Percentiles rank a stretch among this genome's conserved stretches.
phyloP scores from a whole-genome alignment of 2,113 vertebrate genomes.

The Grammomys surdaster region DNA sequence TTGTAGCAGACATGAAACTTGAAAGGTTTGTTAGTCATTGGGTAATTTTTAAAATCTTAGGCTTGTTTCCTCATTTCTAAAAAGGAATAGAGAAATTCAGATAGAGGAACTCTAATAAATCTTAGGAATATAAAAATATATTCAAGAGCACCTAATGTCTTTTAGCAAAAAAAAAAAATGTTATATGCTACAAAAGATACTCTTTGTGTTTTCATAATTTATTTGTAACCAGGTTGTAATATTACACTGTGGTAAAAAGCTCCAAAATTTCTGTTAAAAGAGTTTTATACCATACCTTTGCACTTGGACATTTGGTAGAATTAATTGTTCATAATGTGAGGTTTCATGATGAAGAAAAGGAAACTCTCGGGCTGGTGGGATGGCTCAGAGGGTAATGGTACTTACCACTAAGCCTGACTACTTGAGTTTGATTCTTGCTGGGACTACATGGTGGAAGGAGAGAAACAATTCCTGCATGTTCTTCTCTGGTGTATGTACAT shows the following conservation, averaged over 20 bases:
- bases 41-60: conserved; percentile 41
- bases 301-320: conserved; percentile 51
- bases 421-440: neutral
- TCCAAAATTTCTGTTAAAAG: conserved; percentile 47
- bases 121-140: conserved; percentile 33
- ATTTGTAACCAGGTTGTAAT: conserved; percentile 53
- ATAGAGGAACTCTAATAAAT: conserved; percentile 50
- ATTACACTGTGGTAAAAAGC: conserved; percentile 31
- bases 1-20: conserved; percentile 11
- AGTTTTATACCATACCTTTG: conserved; percentile 61
- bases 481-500: no score
- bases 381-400: neutral
- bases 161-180: neutral
- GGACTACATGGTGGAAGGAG: neutral
- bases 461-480: neutral
- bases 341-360: conserved; percentile 54
- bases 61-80: conserved; percentile 46
- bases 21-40: conserved; percentile 43
- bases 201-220: conserved; percentile 66
- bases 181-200: conserved; percentile 34
- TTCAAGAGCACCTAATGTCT: conserved; percentile 22
- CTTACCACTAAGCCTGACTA: neutral
- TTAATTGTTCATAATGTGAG: conserved; percentile 57
- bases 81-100: conserved; percentile 42
- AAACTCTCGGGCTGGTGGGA: neutral